A percentile compares a stretch with the other conserved stretches of the same genome.
phyloP scores from a whole-genome alignment of 2,113 vertebrate species.

The Crotophaga sulcirostris region DNA sequence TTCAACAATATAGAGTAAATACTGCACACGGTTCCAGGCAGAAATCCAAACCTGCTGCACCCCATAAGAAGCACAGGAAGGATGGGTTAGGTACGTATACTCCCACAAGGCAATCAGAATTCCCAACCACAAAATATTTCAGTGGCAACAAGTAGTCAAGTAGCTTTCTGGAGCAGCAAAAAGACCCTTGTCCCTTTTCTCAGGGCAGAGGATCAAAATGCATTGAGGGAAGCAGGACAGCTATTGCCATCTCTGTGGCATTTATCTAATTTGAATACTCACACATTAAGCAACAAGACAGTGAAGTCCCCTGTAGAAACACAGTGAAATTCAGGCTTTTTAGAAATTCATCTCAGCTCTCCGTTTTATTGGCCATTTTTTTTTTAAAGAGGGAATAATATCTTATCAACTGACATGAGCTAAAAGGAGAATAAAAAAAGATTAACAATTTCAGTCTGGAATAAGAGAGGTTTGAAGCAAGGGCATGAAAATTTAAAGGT shows the following conservation, averaged over 20 bases:
- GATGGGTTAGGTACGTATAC: neutral
- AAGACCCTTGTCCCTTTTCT: neutral
- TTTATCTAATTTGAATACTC: neutral
- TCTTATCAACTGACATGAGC: conserved; percentile 42
- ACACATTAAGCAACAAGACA: neutral
- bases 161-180: neutral
- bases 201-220: neutral
- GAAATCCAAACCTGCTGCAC: neutral
- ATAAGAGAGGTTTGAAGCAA: conserved; percentile 47
- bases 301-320: neutral
- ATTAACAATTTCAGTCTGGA: conserved; percentile 40
- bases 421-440: conserved; percentile 55
- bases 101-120: neutral
- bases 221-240: neutral
- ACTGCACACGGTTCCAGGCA: neutral
- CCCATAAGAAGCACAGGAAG: neutral
- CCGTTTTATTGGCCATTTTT: conserved; percentile 3
- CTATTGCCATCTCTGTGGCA: neutral
- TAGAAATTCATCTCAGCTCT: conserved; percentile 35
- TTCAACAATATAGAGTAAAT: neutral
- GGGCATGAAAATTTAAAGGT: conserved; percentile 52
- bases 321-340: neutral
- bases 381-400: conserved; percentile 36
- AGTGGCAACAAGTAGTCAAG: neutral
- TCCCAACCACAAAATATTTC: neutral